Conservation (phyloP, 2,797 vertebrate genomes). For the Galagoides demidoff region DNA sequence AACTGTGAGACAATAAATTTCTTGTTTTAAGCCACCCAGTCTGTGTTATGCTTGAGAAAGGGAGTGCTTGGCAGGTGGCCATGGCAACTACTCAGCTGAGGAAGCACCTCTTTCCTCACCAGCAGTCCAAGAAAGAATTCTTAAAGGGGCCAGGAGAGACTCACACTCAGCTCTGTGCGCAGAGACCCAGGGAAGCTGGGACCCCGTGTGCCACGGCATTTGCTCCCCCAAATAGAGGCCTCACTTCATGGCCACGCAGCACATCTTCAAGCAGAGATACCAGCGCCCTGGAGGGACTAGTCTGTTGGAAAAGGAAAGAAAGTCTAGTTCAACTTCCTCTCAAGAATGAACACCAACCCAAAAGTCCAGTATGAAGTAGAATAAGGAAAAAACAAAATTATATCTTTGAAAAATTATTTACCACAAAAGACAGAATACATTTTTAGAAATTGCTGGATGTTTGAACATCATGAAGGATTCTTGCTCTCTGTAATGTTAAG, state of each 20-base stretch:
- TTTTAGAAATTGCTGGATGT: constrained; percentile 35
- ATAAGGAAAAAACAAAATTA: constrained; percentile 35
- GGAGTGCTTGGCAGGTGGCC: constrained; percentile 25
- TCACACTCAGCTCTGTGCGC: background rate
- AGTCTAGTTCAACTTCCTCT: constrained; percentile 52
- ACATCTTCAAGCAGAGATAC: background rate
- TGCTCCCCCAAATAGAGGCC: background rate
- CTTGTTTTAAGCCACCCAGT: background rate
- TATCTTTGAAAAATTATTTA: constrained; percentile 53
- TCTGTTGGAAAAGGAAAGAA: background rate
- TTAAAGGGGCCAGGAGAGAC: background rate
- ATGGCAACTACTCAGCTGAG: constrained; percentile 37
- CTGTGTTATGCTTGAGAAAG: background rate
- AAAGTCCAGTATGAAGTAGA: background rate
- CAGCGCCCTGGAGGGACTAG: background rate
- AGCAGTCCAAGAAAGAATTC: constrained; percentile 6
- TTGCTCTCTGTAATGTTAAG: background rate
- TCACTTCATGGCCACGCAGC: background rate
- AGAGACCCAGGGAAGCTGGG: background rate
- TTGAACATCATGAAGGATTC: constrained; percentile 10
- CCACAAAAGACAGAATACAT: constrained; percentile 26
- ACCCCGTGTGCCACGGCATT: background rate
- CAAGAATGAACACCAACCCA: background rate
- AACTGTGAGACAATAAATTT: background rate
- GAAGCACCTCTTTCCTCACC: background rate